Evolutionary conservation across 92 coral and sea anemone species (phyloP).

Genomic region (Plumapathes pennacea): DNA sequence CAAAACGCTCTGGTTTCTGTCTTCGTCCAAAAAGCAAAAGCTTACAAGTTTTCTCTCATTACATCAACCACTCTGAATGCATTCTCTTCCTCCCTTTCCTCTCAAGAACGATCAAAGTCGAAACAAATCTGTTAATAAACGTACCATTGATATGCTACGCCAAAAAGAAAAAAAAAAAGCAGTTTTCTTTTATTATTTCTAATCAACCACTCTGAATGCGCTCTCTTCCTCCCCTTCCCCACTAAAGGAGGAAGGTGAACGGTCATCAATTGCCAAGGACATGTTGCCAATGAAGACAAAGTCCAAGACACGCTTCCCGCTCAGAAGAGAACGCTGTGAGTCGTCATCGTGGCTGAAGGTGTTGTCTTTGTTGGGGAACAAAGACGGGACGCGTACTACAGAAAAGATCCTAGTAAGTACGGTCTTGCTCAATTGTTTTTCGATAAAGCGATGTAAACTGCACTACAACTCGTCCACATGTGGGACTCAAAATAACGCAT

Average conservation of each 20-base stretch:
- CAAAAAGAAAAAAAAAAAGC: too few relatives aligned
- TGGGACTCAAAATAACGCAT: too few relatives aligned
- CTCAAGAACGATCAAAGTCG: too few relatives aligned
- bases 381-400: constrained; percentile 94
- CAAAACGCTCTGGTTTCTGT: too few relatives aligned
- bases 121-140: too few relatives aligned
- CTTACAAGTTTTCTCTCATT: too few relatives aligned
- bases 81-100: constrained; percentile 68
- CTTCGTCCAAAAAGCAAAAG: too few relatives aligned
- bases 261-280: constrained; percentile 72
- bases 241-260: constrained; percentile 54
- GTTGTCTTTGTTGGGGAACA: constrained; percentile 71
- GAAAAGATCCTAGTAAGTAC: constrained; percentile 97
- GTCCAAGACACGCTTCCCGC: constrained; percentile 77
- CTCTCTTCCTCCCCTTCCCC: constrained; percentile 66
- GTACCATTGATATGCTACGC: too few relatives aligned
- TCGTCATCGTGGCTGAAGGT: constrained; percentile 80
- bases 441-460: background rate
- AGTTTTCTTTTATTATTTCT: background rate
- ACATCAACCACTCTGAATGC: constrained; percentile 77
- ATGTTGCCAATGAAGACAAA: constrained; percentile 57
- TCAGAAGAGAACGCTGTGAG: constrained; percentile 73
- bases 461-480: too few relatives aligned
- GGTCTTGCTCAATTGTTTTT: constrained; percentile 11
- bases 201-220: constrained; percentile 74